Percentiles rank a stretch among this genome's conserved stretches.
Evolutionary conservation across 2,888 invertebrate species (phyloP).

Genomic region (Amphipoea lucens): DNA sequence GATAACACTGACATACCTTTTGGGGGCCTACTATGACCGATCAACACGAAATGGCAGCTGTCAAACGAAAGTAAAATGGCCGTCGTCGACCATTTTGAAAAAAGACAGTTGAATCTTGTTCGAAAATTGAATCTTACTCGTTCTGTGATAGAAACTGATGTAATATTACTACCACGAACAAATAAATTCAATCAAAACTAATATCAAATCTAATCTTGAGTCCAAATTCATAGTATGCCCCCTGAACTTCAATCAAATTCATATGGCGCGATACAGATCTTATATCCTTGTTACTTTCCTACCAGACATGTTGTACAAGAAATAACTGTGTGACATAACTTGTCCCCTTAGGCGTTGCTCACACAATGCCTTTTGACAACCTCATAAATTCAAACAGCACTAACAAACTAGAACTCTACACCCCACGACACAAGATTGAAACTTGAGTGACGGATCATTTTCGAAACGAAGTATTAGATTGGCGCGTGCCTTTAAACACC

Average conservation of each 20-base stretch:
- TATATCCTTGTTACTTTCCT: slow-evolving; percentile 88
- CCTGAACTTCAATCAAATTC: slow-evolving; percentile 81
- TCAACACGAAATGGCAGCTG: slow-evolving; percentile 34
- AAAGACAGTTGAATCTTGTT: slow-evolving; percentile 35
- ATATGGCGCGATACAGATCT: slow-evolving; percentile 82
- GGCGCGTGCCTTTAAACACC: slow-evolving; percentile 73
- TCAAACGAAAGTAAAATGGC: slow-evolving; percentile 39
- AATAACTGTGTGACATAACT: slow-evolving; percentile 85
- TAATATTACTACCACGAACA: slow-evolving; percentile 25
- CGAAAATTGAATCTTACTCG: slow-evolving; percentile 22
- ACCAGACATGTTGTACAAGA: slow-evolving; percentile 83
- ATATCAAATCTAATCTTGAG: slow-evolving; percentile 58
- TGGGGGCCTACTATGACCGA: slow-evolving; percentile 39
- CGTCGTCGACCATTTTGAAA: slow-evolving; percentile 29
- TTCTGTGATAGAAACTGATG: slow-evolving; percentile 7
- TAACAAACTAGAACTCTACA: slow-evolving; percentile 54
- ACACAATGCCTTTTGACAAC: slow-evolving; percentile 77
- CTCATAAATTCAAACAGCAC: slow-evolving; percentile 57
- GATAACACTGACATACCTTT: slow-evolving; percentile 61
- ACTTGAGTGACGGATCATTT: slow-evolving; percentile 51
- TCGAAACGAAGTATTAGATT: slow-evolving; percentile 58
- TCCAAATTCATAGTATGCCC: slow-evolving; percentile 68
- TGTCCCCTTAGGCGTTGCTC: slow-evolving; percentile 85
- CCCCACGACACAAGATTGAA: slow-evolving; percentile 61
- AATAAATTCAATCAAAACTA: slow-evolving; percentile 51